These are phyloP conservation scores for Actinia equina DNA, from an alignment of 64 coral and sea anemone genomes.

Conservation along the genomic window DNA sequence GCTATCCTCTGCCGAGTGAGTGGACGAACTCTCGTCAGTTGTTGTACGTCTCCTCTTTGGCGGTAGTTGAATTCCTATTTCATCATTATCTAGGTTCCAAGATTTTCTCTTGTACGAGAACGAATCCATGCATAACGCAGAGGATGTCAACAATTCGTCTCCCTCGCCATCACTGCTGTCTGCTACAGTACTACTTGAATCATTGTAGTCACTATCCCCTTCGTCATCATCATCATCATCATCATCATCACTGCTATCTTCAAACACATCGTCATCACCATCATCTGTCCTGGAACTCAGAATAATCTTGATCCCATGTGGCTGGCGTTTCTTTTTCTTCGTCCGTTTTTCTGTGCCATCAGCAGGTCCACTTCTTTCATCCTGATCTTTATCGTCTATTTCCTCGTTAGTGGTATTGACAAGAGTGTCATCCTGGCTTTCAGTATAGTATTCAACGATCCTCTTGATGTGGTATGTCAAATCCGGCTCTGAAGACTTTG, in stretches of 20 bases:
- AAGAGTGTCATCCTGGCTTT: neutral
- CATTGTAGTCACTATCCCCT: slow-evolving; percentile 1
- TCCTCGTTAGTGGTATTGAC: neutral
- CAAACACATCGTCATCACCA: neutral
- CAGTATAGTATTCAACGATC: slow-evolving; percentile 5
- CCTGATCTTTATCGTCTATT: neutral
- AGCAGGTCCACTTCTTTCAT: neutral
- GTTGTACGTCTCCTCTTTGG: slow-evolving; percentile 15
- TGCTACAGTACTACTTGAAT: slow-evolving; percentile 38
- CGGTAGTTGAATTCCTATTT: neutral
- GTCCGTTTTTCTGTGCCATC: neutral
- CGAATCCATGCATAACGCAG: slow-evolving; percentile 27
- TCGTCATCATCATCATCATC: neutral
- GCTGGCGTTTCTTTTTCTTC: neutral
- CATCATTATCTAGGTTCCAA: slow-evolving; percentile 9
- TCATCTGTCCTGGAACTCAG: slow-evolving; percentile 8
- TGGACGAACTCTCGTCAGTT: neutral
- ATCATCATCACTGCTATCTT: neutral
- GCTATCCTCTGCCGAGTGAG: neutral
- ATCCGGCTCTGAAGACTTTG: slow-evolving; percentile 40
- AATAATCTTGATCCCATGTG: neutral
- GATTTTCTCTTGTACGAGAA: slow-evolving; percentile 44
- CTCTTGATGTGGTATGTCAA: slow-evolving; percentile 21
- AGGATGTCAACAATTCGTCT: slow-evolving; percentile 5
- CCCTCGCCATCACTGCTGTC: slow-evolving; percentile 53